Base-by-base conservation (phyloP, 2,113 vertebrate species). In the Abramis brama region DNA sequence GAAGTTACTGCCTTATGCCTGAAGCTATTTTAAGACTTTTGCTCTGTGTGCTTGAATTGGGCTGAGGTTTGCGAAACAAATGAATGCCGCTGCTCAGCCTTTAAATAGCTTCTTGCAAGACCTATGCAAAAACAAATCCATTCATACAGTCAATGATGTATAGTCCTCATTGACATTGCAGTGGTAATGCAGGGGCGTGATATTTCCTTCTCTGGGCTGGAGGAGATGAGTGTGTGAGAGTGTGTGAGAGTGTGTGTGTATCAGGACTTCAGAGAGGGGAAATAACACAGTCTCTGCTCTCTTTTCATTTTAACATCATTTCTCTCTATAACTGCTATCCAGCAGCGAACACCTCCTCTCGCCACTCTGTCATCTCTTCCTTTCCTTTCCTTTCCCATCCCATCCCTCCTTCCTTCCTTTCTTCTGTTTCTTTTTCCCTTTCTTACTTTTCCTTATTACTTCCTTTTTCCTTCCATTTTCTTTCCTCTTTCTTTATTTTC, bases 141-240 rank as follows among this genome's bases (percentile, higher is more conserved):
- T 92, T 92, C 85, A 90, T 87, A 88, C 52, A 84, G 87, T 86
- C 86, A 79, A 88, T 91, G 90, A 92, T 89, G 59, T 90, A 85
- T 79, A 90, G 90, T 93, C 90, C 91, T 94, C 88, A 62, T 79
- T 94, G 92, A 94, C 92, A 94, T 92, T 93, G 93, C 92, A 90
- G 93, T 90, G 89, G 86, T 91, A 90, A 92, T 92, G 93, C 92
- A 91, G 92, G 73, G 30, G 82, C 81, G 43, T 88, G 87, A 87
- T 86, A 85, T 80, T 90, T 85, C 84, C 89, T 86, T 89, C 87
- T 25, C 86, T 66, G 33, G 85, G 85, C 64, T 83, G 85, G 64
- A 84, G 80, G 55, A 68, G 86, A 21, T 88, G 86, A 86, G 55
- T 52, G 50, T 17, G 50, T 17, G 50, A 19, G 52, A 6, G 52